Evolutionary conservation across 2,797 vertebrate species (phyloP).

Genomic region (Etheostoma perlongum): DNA sequence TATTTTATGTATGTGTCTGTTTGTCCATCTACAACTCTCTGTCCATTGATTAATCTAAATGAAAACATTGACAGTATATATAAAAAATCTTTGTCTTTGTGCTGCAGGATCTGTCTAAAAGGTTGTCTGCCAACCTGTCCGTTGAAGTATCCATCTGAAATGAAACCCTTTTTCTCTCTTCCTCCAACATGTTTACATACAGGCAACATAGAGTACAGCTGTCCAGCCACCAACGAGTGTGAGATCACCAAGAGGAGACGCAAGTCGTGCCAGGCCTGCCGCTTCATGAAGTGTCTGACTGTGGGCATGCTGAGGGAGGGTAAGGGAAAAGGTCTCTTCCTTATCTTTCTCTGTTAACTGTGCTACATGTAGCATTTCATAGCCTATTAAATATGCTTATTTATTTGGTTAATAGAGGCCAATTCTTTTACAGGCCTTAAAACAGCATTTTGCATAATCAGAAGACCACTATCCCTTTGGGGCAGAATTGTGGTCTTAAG

Average conservation of each 20-base stretch:
- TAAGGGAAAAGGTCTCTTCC: constrained; percentile 86
- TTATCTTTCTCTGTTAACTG: constrained; percentile 70
- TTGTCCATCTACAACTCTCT: not conserved
- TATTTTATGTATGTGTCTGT: not conserved
- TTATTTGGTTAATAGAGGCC: not conserved
- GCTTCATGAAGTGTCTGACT: constrained; percentile 99
- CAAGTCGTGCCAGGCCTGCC: constrained; percentile 99
- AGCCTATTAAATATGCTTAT: not conserved
- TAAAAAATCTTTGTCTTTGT: not conserved
- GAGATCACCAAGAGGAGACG: constrained; percentile 99
- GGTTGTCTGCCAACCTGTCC: not conserved
- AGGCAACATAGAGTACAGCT: constrained; percentile 99
- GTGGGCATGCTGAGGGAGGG: constrained; percentile 99
- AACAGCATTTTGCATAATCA: constrained; percentile 2
- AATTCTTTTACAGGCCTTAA: not conserved
- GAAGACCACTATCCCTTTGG: not conserved
- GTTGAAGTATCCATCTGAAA: constrained; percentile 63
- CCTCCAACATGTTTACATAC: constrained; percentile 73
- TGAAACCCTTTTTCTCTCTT: constrained; percentile 65
- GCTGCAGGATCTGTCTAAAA: not conserved
- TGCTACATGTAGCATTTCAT: constrained; percentile 64
- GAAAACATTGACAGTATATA: too few species aligned
- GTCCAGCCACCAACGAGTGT: constrained; percentile 98
- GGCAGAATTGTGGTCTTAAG: not conserved
- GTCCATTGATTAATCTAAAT: not conserved